Percentiles rank a stretch among this genome's conserved stretches.
Evolutionary conservation across 2,113 vertebrate genomes (phyloP).

Genomic region (Toxotes chatareus): DNA sequence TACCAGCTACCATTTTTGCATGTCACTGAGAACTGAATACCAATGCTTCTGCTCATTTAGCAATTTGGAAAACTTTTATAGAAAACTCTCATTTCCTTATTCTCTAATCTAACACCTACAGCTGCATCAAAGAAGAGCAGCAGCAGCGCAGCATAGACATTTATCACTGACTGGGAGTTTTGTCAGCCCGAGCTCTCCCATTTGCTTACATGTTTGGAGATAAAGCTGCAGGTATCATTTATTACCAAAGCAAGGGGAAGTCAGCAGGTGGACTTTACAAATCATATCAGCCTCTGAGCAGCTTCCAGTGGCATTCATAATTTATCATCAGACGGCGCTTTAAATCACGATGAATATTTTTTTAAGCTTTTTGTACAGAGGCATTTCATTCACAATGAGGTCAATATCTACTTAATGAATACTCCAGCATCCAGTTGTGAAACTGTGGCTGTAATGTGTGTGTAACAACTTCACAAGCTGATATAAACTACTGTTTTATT

Average conservation of each 20-base stretch:
- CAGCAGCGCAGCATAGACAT: conserved; percentile 23
- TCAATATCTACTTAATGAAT: no score
- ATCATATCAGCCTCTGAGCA: neutral
- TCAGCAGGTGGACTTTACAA: neutral
- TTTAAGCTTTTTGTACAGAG: no score
- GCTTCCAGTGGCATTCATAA: neutral
- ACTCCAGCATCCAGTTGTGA: no score
- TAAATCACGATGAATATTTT: no score
- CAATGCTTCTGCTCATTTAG: conserved; percentile 17
- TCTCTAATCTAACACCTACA: conserved; percentile 37
- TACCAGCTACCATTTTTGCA: neutral
- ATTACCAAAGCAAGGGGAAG: conserved; percentile 31
- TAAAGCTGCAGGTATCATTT: conserved; percentile 47
- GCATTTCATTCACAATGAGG: no score
- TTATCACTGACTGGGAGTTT: conserved; percentile 30
- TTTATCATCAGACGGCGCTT: no score
- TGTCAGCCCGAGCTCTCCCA: conserved; percentile 4
- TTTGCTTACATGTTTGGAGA: conserved; percentile 29
- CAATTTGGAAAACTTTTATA: neutral
- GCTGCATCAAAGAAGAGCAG: conserved; percentile 21
- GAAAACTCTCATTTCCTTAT: conserved; percentile 18
- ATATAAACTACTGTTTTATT: no score
- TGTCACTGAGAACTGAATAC: neutral
- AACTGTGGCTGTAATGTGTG: neutral
- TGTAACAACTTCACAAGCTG: neutral